These are phyloP conservation scores for Alcis repandata DNA, from an alignment of 2,888 invertebrate species.

Conservation along the genomic window DNA sequence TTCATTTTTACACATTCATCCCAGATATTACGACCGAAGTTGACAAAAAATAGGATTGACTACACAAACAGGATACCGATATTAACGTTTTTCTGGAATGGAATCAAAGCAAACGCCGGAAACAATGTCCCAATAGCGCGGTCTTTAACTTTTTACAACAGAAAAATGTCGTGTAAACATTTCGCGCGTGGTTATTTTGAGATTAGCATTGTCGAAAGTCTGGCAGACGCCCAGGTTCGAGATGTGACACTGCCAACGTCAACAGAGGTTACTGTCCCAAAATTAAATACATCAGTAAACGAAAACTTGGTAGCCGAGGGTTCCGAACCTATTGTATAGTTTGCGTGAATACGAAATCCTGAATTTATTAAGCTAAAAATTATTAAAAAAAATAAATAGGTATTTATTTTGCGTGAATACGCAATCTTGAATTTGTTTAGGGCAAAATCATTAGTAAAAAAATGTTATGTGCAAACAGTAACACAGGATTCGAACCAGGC, in stretches of 20 bases:
- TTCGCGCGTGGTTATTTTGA: constrained; percentile 74
- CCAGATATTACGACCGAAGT: constrained; percentile 35
- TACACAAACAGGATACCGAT: constrained; percentile 37
- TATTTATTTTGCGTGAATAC: too few relatives aligned
- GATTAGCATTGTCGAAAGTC: constrained; percentile 79
- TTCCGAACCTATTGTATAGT: too few relatives aligned
- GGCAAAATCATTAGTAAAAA: too few relatives aligned
- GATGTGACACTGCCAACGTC: constrained; percentile 82
- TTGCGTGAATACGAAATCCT: too few relatives aligned
- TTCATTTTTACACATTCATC: background rate
- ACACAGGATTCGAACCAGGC: too few relatives aligned
- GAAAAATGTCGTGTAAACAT: constrained; percentile 70
- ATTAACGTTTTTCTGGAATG: constrained; percentile 31
- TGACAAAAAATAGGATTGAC: constrained; percentile 47
- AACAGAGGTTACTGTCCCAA: constrained; percentile 82
- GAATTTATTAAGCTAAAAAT: too few relatives aligned
- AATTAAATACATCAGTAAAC: constrained; percentile 42
- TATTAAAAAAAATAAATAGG: too few relatives aligned
- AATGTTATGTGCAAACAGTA: too few relatives aligned
- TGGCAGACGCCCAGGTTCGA: constrained; percentile 76
- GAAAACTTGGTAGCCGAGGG: too few relatives aligned
- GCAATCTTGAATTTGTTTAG: too few relatives aligned
- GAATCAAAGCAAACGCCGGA: constrained; percentile 42
- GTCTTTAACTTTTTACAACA: constrained; percentile 58
- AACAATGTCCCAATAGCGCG: constrained; percentile 45